Evolutionary conservation across 2,113 vertebrate genomes (phyloP).

Genomic region (Lycocorax pyrrhopterus): DNA sequence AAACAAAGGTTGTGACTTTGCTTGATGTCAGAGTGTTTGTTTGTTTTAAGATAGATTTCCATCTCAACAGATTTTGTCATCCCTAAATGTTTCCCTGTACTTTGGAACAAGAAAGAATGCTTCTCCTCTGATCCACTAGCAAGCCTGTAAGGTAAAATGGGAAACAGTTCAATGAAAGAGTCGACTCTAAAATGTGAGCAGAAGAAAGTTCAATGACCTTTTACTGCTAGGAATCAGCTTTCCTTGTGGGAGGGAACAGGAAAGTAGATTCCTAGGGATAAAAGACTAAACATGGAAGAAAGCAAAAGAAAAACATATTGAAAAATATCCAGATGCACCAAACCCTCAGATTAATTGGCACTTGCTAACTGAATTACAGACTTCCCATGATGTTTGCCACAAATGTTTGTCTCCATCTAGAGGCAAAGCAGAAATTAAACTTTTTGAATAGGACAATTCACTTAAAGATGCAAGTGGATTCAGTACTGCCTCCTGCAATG

Average conservation of each 20-base stretch:
- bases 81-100: neutral
- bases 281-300: neutral
- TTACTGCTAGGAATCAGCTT: neutral
- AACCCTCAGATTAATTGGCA: neutral
- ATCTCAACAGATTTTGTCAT: neutral
- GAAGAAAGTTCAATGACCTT: neutral
- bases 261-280: neutral
- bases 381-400: neutral
- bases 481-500: neutral
- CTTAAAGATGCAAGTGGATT: neutral
- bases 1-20: neutral
- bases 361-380: neutral
- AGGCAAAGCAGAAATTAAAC: neutral
- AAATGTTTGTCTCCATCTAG: neutral
- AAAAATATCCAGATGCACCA: neutral
- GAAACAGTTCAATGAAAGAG: neutral
- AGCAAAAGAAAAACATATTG: neutral
- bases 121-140: neutral
- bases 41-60: neutral
- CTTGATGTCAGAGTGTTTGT: neutral
- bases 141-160: neutral
- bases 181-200: neutral
- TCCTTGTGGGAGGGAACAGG: neutral
- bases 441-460: neutral
- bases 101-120: neutral